A percentile compares a stretch with the other conserved stretches of the same genome.
Conservation (phyloP, 2,113 vertebrate species). For the Chaetorhynchus papuensis region DNA sequence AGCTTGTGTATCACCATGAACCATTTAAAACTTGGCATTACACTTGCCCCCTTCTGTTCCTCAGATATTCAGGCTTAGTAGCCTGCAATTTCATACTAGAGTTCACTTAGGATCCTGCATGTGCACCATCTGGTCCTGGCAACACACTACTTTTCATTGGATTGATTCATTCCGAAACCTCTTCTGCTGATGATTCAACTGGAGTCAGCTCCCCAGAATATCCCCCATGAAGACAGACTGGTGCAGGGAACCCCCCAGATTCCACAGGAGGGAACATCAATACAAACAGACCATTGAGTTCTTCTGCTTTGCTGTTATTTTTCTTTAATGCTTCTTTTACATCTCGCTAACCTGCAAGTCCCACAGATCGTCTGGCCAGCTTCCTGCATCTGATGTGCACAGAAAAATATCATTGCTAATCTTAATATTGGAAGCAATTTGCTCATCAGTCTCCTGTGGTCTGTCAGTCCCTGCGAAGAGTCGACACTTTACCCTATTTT, state of each 20-base stretch:
- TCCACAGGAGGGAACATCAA: neutral
- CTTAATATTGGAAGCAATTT: neutral
- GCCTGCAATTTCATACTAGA: neutral
- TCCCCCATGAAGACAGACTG: neutral
- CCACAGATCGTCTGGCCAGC: neutral
- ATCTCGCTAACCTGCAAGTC: neutral
- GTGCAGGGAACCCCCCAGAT: neutral
- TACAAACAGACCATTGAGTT: neutral
- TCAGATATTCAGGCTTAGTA: constrained; percentile 22
- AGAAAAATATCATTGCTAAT: neutral
- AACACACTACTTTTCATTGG: neutral
- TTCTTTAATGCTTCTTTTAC: neutral
- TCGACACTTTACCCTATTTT: neutral
- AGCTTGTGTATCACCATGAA: neutral
- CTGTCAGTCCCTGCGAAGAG: neutral
- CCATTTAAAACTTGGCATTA: constrained; percentile 34
- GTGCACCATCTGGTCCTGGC: constrained; percentile 45
- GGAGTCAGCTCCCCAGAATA: neutral
- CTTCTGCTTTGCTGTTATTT: neutral
- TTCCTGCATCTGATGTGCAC: neutral
- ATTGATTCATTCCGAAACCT: neutral
- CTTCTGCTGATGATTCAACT: neutral
- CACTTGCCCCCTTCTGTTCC: constrained; percentile 25
- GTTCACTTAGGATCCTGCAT: neutral
- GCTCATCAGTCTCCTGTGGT: neutral